Evolutionary conservation across 1,140 invertebrate genomes (phyloP), one percentile per base, ranked within the genome.

Genomic region (Probaryconus sp.): DNA sequence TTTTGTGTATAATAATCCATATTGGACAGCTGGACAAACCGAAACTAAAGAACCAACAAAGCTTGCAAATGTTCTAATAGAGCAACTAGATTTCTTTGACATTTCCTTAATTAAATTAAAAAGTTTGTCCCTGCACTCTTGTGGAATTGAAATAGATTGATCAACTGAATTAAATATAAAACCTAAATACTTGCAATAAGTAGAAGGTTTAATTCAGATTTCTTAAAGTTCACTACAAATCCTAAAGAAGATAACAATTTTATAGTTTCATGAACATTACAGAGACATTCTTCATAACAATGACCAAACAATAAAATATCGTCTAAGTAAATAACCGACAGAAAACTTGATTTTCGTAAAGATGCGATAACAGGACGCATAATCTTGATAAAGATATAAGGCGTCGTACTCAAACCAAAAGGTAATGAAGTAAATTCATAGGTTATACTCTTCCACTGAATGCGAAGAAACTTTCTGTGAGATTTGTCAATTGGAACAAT

Each of bases 291-390:
- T 1, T 1, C 3, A 6, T 40, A 14, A 3, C 3, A 24, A 5
- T 24, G 7, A 11, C 51, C 35, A n/a, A 58, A 5, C 18, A 43
- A 24, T 31, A 58, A 38, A 10, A 58, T n/a, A 31, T 58, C 38
- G 11, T 58, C 38, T 16, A 58, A 16, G 11, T 58, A 43, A 16
- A 43, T 18, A 10, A 31, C 28, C n/a, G 53, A 58, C 16, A 26
- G 2, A 17, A 38, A 55, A 26, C 35, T 20, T 26, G 2, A 18
- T 2, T 35, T 3, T 11, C 48, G 10, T 4, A 51, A 31, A 21
- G 10, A 43, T 2, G 18, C 24, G 7, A 43, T 43, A n/a, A 43
- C 40, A n/a, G 40, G 40, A n/a, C n/a, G 5, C n/a, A 43, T n/a
- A 21, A 43, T 43, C 24, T 43, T 43, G 2, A 18, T 21, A 43